These are phyloP conservation scores for Palythoa grandiflora DNA, from an alignment of 92 coral and sea anemone species.

Conservation along the genomic window DNA sequence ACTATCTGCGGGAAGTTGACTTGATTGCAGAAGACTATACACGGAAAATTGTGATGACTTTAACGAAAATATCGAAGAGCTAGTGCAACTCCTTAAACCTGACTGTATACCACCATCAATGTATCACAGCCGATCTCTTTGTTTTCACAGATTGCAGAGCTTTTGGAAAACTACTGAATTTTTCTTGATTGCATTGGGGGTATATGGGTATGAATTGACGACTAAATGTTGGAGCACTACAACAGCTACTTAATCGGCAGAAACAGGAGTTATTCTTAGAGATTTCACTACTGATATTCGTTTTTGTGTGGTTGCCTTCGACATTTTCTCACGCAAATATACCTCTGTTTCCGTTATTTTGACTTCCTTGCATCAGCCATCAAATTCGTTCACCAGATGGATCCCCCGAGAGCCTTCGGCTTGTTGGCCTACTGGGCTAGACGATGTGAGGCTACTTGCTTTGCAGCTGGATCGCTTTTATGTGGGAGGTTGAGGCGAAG, in stretches of 20 bases:
- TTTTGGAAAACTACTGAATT: slow-evolving; percentile 11
- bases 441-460: no score
- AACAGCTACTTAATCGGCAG: neutral
- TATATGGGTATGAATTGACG: slow-evolving; percentile 15
- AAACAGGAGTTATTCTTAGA: neutral
- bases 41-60: no score
- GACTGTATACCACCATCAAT: no score
- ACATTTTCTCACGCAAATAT: slow-evolving; percentile 26
- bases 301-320: neutral
- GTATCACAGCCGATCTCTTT: no score
- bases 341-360: slow-evolving; percentile 14
- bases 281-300: neutral
- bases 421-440: no score
- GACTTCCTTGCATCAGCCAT: slow-evolving; percentile 7
- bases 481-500: no score
- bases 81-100: no score
- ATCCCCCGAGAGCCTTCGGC: neutral
- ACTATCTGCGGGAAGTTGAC: no score
- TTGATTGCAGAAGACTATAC: no score
- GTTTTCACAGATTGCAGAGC: no score
- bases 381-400: neutral
- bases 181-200: slow-evolving; percentile 2
- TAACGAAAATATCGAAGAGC: no score
- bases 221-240: neutral
- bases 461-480: no score